These are phyloP conservation scores for Oncorhynchus nerka DNA, from an alignment of 2,113 vertebrate species.

Conservation along the genomic window DNA sequence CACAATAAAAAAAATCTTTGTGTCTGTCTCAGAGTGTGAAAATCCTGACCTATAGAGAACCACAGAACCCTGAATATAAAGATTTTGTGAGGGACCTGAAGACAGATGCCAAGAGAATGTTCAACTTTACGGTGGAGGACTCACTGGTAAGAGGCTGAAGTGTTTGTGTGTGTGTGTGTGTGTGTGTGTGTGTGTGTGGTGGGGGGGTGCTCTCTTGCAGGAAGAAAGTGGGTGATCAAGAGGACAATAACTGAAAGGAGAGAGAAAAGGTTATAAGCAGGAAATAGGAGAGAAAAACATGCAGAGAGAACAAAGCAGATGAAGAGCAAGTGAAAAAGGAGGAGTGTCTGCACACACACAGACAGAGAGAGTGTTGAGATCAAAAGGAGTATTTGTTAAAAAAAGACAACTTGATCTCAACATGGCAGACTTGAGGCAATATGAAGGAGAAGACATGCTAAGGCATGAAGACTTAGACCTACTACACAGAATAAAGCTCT, in stretches of 20 bases:
- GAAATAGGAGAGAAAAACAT: neutral
- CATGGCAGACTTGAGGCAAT: neutral
- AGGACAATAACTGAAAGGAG: neutral
- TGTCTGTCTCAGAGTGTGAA: conserved; percentile 80
- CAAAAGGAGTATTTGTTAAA: neutral
- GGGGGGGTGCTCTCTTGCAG: neutral
- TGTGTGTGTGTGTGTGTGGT: neutral
- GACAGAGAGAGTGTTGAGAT: neutral
- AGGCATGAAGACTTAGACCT: too few species aligned
- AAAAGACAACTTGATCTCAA: neutral
- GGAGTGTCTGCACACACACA: neutral
- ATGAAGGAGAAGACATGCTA: neutral
- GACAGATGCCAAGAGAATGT: conserved; percentile 67
- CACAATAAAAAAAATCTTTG: neutral
- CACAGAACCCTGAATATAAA: conserved; percentile 81
- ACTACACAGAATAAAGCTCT: too few species aligned
- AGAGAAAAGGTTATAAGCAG: neutral
- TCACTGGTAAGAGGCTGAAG: conserved; percentile 77
- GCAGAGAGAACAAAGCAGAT: neutral
- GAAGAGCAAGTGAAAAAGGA: neutral
- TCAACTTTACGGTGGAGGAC: conserved; percentile 85
- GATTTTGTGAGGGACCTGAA: conserved; percentile 80
- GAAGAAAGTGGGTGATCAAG: neutral
- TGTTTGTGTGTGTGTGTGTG: neutral
- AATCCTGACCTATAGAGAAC: conserved; percentile 90